Base-by-base conservation (phyloP, 2,797 vertebrate species). In the Pipistrellus kuhlii region DNA sequence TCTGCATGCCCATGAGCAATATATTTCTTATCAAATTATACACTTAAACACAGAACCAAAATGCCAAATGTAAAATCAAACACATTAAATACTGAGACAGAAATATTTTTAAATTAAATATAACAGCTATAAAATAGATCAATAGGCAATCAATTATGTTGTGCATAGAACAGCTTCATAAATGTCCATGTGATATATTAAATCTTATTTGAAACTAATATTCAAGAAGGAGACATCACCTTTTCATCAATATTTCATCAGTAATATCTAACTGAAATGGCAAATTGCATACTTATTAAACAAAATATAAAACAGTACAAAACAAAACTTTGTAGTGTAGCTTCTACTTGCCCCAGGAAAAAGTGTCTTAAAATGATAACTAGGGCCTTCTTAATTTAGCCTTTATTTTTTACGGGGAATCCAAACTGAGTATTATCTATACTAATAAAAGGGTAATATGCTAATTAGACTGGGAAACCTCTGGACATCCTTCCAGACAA, bases 51-150 rank as follows among this genome's bases (percentile, higher is more conserved):
- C 18, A 53, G 53, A 90, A 81, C 15, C 88, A 92, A 93, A 95
- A 86, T 94, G n/a, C 82, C 48, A 53, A 81, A 62, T 84, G 91
- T 57, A 57, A 94, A 88, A 77, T 18, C 32, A 94, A 92, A 62
- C 51, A 95, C 27, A 69, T 87, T 92, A 95, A 92, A 87, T 85
- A 87, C 4, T 32, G 68, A 96, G 81, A 18, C 38, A 92, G 85
- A 97, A 62, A 84, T 85, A 91, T 88, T 94, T 88, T 91, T 30
- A 95, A 95, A 90, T 92, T 87, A 96, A 88, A 91, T 48, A 91
- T 13, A 77, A 18, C n/a, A 93, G 68, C 53, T 73, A 94, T 72
- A 93, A 94, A 35, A 20, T 35, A 85, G 83, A 86, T 86, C 83
- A 78, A 71, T 94, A 92, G 88, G 92, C 91, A 95, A 85, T 80